Evolutionary conservation across 2,888 invertebrate species (phyloP), one percentile per base, ranked within the genome.

Genomic region (Enchytraeus crypticus): DNA sequence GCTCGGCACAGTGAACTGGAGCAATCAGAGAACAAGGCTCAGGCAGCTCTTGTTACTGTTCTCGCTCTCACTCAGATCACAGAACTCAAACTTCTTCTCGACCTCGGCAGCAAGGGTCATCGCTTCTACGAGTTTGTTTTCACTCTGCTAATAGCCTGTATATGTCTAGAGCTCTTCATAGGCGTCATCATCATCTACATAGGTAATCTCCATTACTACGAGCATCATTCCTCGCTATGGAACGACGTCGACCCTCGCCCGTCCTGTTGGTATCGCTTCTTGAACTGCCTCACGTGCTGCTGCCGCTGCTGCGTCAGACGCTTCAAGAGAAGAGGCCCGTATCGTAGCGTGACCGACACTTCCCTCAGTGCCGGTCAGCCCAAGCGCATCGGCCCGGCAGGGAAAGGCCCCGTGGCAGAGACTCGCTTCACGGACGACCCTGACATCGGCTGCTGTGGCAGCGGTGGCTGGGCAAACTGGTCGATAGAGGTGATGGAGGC

Each of bases 111-210:
- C 1, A 61, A 61, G 33, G 65, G 65, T 27, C 66, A 68, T 56
- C 65, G 65, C 43, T 68, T 68, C 64, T 67, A 68, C 58, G 68
- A 68, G 53, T 68, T 68, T 59, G 68, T 68, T 29, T 62, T 68
- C 26, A 67, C 66, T 18, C 55, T 68, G 57, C 64, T 68, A 29
- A 64, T 68, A 23, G 62, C 66, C 55, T 68, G 64, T 38, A 65
- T 68, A 34, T 63, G 64, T 23, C 57, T 68, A 34, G 65, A 65
- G 61, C 65, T 68, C 43, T 65, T 67, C 57, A 66, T 68, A 34
- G 68, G 68, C 34, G 62, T 67, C 18, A 67, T 68, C 51, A 68
- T 68, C 34, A 68, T 68, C 53, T 68, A 67, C 56, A 68, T 68
- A 47, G 68, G 67, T 21, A 65, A 65, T 49, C 56, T 65, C 32